phyloP scores from a whole-genome alignment of 2,888 invertebrate species.

The Galeopsomyia nigrocyanea region DNA sequence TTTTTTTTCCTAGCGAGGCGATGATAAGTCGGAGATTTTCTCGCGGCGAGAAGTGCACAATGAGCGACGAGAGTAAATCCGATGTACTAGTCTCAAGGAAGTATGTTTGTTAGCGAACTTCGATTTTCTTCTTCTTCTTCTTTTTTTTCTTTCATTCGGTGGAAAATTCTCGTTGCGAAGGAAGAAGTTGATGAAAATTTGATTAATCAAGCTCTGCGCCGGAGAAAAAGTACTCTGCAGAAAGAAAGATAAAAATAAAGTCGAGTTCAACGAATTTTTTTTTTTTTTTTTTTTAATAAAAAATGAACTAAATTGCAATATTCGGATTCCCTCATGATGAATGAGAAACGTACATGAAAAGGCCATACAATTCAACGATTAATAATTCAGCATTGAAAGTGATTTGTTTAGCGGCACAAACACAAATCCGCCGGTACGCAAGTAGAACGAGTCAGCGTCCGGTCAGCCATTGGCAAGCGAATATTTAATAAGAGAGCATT shows the following conservation, averaged over 20 bases:
- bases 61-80: neutral
- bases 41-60: neutral
- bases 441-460: constrained; percentile 33
- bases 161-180: too few species aligned
- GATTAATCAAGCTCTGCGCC: too few species aligned
- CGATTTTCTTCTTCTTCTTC: constrained; percentile 9
- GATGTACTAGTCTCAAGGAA: too few species aligned
- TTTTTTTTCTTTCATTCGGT: neutral
- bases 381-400: neutral
- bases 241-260: neutral
- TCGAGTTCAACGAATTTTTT: neutral
- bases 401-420: neutral
- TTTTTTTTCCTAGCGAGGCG: constrained; percentile 12
- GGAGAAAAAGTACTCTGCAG: too few species aligned
- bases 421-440: neutral
- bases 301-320: too few species aligned
- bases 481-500: too few species aligned
- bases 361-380: neutral
- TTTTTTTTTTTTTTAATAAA: too few species aligned
- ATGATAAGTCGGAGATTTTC: constrained; percentile 38
- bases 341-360: too few species aligned
- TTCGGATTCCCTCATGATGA: too few species aligned
- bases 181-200: too few species aligned
- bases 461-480: constrained; percentile 17
- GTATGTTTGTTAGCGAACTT: neutral